phyloP scores from a whole-genome alignment of 2,113 vertebrate species.

The Rhynchomys soricoides region DNA sequence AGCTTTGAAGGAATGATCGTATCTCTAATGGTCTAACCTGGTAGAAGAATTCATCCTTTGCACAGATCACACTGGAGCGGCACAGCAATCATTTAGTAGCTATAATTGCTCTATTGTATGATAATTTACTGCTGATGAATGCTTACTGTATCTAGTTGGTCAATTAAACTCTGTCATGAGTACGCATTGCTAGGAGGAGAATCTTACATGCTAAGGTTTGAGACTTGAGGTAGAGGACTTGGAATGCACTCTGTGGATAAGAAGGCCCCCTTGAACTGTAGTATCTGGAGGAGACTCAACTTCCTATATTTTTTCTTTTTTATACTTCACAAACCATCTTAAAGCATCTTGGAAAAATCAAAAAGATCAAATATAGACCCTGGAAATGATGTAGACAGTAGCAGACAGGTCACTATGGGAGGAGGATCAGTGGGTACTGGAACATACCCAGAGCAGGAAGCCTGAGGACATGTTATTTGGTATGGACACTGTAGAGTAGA shows the following conservation, averaged over 20 bases:
- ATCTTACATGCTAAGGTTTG: neutral
- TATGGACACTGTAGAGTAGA: too few relatives aligned
- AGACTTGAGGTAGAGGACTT: neutral
- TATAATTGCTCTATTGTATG: neutral
- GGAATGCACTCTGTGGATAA: neutral
- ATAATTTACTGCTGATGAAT: neutral
- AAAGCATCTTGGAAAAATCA: neutral
- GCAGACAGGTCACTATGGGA: neutral
- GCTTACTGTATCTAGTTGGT: neutral
- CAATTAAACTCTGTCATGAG: neutral
- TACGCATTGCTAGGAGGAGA: neutral
- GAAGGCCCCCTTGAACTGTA: neutral
- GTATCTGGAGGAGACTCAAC: neutral
- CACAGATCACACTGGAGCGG: too few relatives aligned
- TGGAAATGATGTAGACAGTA: neutral
- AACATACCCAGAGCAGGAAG: accelerated
- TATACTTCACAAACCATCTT: neutral
- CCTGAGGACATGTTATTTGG: accelerated
- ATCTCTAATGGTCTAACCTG: neutral
- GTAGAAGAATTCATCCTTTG: neutral
- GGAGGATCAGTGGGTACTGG: neutral
- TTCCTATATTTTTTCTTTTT: neutral
- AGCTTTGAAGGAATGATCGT: neutral
- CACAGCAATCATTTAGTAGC: accelerated
- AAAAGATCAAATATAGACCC: neutral